Percentiles rank a stretch among this genome's conserved stretches.
Evolutionary conservation across 1,140 invertebrate species (phyloP).

Genomic region (Drosophila fuyamai): DNA sequence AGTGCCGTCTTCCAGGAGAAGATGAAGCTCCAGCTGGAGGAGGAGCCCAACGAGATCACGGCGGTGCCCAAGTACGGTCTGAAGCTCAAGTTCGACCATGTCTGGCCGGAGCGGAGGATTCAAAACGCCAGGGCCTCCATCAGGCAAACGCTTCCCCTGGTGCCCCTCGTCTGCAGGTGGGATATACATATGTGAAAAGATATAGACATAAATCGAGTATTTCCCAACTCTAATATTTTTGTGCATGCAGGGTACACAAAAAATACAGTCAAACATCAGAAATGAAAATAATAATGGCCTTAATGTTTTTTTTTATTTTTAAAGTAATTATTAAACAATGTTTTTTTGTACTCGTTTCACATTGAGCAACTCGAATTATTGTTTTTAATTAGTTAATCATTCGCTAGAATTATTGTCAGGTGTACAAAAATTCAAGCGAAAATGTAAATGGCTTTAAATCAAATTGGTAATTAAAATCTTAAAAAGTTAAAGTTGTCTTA

Average conservation of each 20-base stretch:
- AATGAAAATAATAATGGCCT: no score
- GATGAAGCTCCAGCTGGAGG: conserved; percentile 54
- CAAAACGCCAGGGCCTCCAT: conserved; percentile 88
- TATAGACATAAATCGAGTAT: background rate
- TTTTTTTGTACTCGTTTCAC: background rate
- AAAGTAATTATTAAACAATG: no score
- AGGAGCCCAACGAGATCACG: conserved; percentile 67
- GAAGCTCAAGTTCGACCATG: conserved; percentile 90
- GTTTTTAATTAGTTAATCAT: no score
- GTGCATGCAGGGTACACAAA: background rate
- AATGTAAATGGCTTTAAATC: no score
- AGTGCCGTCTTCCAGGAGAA: conserved; percentile 76
- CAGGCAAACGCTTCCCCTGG: conserved; percentile 86
- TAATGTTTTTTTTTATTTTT: no score
- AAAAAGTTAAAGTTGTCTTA: no score
- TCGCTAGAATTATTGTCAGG: no score
- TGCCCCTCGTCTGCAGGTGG: conserved; percentile 82
- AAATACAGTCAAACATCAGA: no score
- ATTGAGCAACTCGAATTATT: background rate
- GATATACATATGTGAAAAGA: conserved; percentile 7
- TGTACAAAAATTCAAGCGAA: no score
- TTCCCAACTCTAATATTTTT: background rate
- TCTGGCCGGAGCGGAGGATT: conserved; percentile 90
- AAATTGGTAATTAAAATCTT: no score
- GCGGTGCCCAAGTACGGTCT: conserved; percentile 88